Conservation (phyloP, 2,888 invertebrate species). For the Drosophila testacea region DNA sequence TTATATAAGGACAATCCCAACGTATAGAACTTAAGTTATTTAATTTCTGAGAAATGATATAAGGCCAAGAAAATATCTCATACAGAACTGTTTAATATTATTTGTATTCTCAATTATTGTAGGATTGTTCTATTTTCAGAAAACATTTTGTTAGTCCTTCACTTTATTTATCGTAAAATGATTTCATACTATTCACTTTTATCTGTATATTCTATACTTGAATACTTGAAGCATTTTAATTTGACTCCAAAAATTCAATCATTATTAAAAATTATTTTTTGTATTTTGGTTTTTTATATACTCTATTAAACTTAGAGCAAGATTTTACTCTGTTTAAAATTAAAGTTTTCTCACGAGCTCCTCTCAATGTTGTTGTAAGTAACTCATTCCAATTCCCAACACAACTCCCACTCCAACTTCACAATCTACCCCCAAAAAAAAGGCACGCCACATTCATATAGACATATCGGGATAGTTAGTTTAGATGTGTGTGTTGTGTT, state of each 20-base stretch:
- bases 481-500: conserved; percentile 18
- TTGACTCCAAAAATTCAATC: too few species aligned
- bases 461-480: conserved; percentile 47
- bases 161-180: too few species aligned
- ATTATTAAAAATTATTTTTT: too few species aligned
- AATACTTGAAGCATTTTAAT: too few species aligned
- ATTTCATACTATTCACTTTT: too few species aligned
- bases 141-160: too few species aligned
- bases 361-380: conserved; percentile 27
- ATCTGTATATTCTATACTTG: too few species aligned
- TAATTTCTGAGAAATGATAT: neutral
- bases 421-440: conserved; percentile 38
- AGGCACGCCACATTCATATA: conserved; percentile 7
- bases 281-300: too few species aligned
- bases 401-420: conserved; percentile 23
- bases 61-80: neutral
- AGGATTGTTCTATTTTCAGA: too few species aligned
- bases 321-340: neutral
- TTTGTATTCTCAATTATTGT: neutral
- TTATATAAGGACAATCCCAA: neutral
- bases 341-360: conserved; percentile 14
- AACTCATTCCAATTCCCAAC: neutral
- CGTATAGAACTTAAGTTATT: neutral
- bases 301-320: neutral
- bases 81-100: neutral